Conservation (phyloP, 1,140 invertebrate genomes). For the Drosophila melanica region DNA sequence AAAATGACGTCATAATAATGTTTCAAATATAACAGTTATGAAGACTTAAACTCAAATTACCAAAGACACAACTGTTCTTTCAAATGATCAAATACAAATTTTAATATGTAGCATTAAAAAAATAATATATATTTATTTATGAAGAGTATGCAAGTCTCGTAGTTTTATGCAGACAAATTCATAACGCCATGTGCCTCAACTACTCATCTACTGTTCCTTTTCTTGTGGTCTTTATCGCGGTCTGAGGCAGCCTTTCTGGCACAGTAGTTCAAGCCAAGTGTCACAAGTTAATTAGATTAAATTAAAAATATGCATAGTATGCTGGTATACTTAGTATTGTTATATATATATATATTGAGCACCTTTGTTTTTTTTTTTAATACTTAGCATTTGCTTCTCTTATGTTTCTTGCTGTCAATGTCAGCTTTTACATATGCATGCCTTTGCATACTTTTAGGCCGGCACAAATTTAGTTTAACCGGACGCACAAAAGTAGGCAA, state of each 20-base stretch:
- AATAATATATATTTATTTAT: neutral
- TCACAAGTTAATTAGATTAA: constrained; percentile 81
- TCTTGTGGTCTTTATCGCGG: neutral
- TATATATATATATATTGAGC: constrained; percentile 19
- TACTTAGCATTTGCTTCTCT: constrained; percentile 15
- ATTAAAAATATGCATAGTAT: constrained; percentile 52
- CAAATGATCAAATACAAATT: no score
- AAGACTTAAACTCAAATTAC: no score
- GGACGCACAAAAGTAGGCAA: constrained; percentile 65
- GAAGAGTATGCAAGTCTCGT: neutral
- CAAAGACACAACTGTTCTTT: no score
- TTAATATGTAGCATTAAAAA: no score
- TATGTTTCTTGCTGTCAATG: constrained; percentile 59
- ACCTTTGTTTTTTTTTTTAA: constrained; percentile 34
- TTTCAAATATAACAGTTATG: no score
- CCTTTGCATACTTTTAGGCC: constrained; percentile 63
- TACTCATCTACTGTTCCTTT: neutral
- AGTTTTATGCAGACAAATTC: neutral
- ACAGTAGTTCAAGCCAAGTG: constrained; percentile 79
- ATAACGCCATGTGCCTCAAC: neutral
- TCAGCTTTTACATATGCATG: constrained; percentile 35
- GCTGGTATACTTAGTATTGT: constrained; percentile 29
- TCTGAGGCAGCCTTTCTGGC: constrained; percentile 54
- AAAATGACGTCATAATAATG: no score
- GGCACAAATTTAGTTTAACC: neutral